These are phyloP conservation scores for Syrphus vitripennis DNA, from an alignment of 2,888 invertebrate species.

Conservation along the genomic window DNA sequence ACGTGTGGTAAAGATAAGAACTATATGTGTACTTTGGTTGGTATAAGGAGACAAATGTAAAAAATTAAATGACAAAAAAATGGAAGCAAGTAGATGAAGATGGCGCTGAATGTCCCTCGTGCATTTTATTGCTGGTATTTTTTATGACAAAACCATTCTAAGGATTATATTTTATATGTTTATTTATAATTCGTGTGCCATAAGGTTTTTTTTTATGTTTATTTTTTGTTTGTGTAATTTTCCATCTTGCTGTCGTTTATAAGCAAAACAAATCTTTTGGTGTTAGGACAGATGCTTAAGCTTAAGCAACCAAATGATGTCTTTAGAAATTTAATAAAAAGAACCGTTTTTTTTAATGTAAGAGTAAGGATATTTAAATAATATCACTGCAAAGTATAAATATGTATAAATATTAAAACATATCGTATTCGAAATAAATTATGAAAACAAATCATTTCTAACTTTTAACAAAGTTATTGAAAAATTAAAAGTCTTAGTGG, in stretches of 20 bases:
- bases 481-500: no score
- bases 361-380: no score
- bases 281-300: not conserved
- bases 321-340: not conserved
- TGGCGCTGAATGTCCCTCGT: constrained; percentile 46
- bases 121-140: constrained; percentile 52
- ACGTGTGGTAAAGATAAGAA: constrained; percentile 26
- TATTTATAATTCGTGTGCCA: not conserved
- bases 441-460: no score
- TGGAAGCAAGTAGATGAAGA: constrained; percentile 10
- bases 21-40: not conserved
- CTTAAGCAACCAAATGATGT: not conserved
- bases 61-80: not conserved
- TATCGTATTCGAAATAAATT: no score
- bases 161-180: not conserved
- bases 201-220: constrained; percentile 3
- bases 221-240: not conserved
- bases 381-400: no score
- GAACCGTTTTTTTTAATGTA: not conserved
- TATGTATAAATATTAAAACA: no score
- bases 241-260: not conserved
- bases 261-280: not conserved
- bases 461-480: no score
- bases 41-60: not conserved
- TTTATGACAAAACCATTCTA: constrained; percentile 25